Conservation (phyloP, 2,113 vertebrate species). For the Dicaeum eximium region DNA sequence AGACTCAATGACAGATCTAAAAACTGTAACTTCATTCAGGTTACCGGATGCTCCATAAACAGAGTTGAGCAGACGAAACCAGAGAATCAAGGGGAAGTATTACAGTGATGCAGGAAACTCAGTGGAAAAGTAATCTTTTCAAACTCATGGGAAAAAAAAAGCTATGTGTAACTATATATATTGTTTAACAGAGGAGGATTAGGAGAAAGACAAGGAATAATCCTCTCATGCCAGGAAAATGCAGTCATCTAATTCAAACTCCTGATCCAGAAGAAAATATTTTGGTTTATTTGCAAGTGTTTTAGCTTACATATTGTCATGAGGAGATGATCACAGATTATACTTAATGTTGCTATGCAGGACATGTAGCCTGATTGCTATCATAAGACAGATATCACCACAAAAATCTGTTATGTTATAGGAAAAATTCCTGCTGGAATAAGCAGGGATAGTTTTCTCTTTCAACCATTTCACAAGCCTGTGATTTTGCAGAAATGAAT, state of each 20-base stretch:
- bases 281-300: constrained; percentile 54
- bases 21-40: constrained; percentile 28
- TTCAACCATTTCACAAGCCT: background rate
- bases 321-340: constrained; percentile 4
- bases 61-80: constrained; percentile 15
- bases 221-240: constrained; percentile 62
- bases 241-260: constrained; percentile 63
- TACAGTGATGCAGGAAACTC: constrained; percentile 30
- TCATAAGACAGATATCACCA: constrained; percentile 3
- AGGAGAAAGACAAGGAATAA: constrained; percentile 58
- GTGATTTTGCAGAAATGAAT: constrained; percentile 35
- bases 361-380: background rate
- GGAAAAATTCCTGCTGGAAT: background rate
- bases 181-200: constrained; percentile 48
- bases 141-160: constrained; percentile 30
- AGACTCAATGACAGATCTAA: constrained; percentile 12
- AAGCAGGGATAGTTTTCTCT: background rate
- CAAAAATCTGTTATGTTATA: background rate
- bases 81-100: constrained; percentile 51
- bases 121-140: constrained; percentile 64
- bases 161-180: constrained; percentile 37
- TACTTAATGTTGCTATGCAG: background rate
- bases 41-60: background rate
- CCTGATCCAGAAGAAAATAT: constrained; percentile 53
- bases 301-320: constrained; percentile 30